Percentiles rank a stretch among this genome's conserved stretches.
Evolutionary conservation across 2,113 vertebrate species (phyloP).

Genomic region (Cettia cetti): DNA sequence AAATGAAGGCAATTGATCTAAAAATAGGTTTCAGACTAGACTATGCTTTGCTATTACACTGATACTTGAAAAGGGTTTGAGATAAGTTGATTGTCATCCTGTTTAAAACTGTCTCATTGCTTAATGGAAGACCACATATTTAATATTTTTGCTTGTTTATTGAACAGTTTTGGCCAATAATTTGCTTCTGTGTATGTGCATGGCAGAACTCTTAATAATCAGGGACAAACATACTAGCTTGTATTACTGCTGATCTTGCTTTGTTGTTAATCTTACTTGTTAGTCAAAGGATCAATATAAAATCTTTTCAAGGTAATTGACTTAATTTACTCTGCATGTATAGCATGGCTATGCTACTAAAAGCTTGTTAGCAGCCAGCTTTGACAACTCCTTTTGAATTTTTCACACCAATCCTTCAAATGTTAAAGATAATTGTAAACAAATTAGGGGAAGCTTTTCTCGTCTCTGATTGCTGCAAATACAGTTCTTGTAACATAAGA

Average conservation of each 20-base stretch:
- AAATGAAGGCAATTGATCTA: background rate
- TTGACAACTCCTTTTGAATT: background rate
- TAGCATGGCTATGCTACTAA: background rate
- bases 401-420: background rate
- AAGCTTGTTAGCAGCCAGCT: background rate
- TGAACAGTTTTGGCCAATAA: background rate
- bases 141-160: background rate
- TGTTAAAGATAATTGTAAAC: background rate
- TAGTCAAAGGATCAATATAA: background rate
- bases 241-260: background rate
- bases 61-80: background rate
- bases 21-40: background rate
- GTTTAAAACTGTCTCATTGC: background rate
- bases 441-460: background rate
- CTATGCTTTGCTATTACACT: background rate
- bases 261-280: background rate
- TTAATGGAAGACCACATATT: background rate
- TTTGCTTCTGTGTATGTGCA: background rate
- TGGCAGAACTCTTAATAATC: background rate
- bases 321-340: background rate
- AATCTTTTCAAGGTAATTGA: background rate
- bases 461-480: background rate
- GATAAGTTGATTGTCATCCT: background rate
- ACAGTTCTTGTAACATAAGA: background rate
- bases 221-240: background rate